These are phyloP conservation scores for Hylomyscus alleni DNA, from an alignment of 2,797 vertebrate species.

Conservation along the genomic window DNA sequence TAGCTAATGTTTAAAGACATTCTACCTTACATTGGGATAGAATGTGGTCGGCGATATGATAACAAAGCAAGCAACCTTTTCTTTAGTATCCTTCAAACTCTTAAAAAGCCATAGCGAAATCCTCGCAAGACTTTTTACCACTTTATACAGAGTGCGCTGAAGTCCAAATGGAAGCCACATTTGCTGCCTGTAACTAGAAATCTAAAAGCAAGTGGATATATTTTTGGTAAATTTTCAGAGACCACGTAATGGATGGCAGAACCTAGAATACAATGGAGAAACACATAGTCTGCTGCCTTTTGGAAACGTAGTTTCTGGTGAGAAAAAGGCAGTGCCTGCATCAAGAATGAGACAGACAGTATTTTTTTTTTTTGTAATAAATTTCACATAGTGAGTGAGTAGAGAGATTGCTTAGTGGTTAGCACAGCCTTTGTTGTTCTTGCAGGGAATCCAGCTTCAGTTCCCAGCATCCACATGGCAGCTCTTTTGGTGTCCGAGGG, in stretches of 20 bases:
- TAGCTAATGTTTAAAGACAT: constrained; percentile 8
- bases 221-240: background rate
- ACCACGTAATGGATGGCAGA: background rate
- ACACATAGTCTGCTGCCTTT: background rate
- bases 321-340: background rate
- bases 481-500: background rate
- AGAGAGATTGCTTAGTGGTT: background rate
- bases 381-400: background rate
- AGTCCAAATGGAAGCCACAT: background rate
- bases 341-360: background rate
- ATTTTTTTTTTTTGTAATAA: background rate
- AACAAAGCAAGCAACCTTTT: background rate
- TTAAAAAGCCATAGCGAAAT: constrained; percentile 45
- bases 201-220: background rate
- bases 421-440: background rate
- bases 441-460: background rate
- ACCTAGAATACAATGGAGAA: background rate
- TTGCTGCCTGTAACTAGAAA: background rate
- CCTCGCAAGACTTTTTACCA: constrained; percentile 1
- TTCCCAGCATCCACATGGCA: background rate
- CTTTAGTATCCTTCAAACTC: constrained; percentile 1
- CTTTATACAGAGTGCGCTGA: background rate
- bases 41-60: background rate
- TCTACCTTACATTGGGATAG: background rate
- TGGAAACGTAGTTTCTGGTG: background rate